Percentiles rank a stretch among this genome's conserved stretches.
Conservation (phyloP, 2,113 vertebrate species). For the Diadophis punctatus region DNA sequence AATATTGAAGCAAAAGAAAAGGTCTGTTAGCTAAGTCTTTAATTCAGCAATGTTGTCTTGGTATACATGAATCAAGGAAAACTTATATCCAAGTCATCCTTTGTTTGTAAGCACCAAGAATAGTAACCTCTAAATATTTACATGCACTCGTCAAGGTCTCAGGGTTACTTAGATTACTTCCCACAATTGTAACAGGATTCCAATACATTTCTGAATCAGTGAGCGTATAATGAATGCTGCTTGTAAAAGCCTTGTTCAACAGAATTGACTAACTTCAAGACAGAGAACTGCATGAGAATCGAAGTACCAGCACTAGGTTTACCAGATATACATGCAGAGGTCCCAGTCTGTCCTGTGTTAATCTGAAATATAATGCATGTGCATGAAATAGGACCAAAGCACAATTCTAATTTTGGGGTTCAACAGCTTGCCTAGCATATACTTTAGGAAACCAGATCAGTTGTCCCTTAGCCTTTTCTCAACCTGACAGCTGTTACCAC, state of each 20-base stretch:
- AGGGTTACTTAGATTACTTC: slow-evolving; percentile 56
- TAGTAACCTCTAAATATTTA: slow-evolving; percentile 52
- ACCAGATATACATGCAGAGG: slow-evolving; percentile 36
- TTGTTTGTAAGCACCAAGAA: slow-evolving; percentile 61
- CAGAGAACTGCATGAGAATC: slow-evolving; percentile 25
- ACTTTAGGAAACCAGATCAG: neutral
- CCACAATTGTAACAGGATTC: slow-evolving; percentile 45
- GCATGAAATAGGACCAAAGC: neutral
- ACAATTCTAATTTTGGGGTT: neutral
- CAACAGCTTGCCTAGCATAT: neutral
- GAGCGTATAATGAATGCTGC: slow-evolving; percentile 46
- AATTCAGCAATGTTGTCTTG: slow-evolving; percentile 49
- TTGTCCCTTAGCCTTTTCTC: neutral
- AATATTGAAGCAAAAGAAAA: neutral
- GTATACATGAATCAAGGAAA: slow-evolving; percentile 59
- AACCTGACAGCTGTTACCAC: neutral
- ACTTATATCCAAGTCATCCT: slow-evolving; percentile 55
- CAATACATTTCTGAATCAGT: slow-evolving; percentile 46
- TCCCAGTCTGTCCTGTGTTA: neutral
- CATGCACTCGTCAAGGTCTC: slow-evolving; percentile 46
- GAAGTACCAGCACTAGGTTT: slow-evolving; percentile 28
- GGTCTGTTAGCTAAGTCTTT: neutral
- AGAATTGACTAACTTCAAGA: slow-evolving; percentile 29
- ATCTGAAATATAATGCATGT: neutral
- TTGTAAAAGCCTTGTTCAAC: slow-evolving; percentile 36